Conservation (phyloP, 37 sponge, comb jelly and placozoan species). For the Aplysina aerophoba region DNA sequence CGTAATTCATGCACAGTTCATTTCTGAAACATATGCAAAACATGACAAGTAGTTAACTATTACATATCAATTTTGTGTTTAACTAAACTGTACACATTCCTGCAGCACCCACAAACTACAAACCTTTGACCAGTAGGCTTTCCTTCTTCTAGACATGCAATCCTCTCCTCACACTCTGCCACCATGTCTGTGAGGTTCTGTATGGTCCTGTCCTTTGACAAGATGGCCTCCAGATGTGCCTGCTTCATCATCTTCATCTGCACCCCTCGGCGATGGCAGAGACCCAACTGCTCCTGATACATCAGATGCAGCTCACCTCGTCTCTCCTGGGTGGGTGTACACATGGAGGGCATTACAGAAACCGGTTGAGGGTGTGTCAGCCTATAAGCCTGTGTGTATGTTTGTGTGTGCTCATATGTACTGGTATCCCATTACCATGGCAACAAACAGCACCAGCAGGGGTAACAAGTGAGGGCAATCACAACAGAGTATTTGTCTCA, state of each 20-base stretch:
- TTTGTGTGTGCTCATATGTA: too few relatives aligned
- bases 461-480: too few relatives aligned
- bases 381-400: too few relatives aligned
- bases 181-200: conserved; percentile 61
- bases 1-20: too few relatives aligned
- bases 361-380: too few relatives aligned
- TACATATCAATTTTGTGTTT: too few relatives aligned
- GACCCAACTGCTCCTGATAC: conserved; percentile 21
- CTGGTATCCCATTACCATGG: too few relatives aligned
- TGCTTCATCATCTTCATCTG: conserved; percentile 61
- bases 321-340: not conserved
- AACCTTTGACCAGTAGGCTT: not conserved
- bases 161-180: conserved; percentile 55
- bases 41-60: too few relatives aligned
- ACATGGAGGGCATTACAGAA: too few relatives aligned
- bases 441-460: too few relatives aligned
- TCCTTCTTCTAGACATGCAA: conserved; percentile 28
- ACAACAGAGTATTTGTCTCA: too few relatives aligned
- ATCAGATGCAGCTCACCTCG: conserved; percentile 7
- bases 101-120: not conserved
- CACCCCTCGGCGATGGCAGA: conserved; percentile 26
- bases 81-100: not conserved
- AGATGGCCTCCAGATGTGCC: conserved; percentile 45
- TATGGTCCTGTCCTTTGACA: conserved; percentile 57
- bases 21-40: too few relatives aligned